Percentiles rank a stretch among this genome's conserved stretches.
Conservation (phyloP, 2,113 vertebrate genomes). For the Cebus imitator region DNA sequence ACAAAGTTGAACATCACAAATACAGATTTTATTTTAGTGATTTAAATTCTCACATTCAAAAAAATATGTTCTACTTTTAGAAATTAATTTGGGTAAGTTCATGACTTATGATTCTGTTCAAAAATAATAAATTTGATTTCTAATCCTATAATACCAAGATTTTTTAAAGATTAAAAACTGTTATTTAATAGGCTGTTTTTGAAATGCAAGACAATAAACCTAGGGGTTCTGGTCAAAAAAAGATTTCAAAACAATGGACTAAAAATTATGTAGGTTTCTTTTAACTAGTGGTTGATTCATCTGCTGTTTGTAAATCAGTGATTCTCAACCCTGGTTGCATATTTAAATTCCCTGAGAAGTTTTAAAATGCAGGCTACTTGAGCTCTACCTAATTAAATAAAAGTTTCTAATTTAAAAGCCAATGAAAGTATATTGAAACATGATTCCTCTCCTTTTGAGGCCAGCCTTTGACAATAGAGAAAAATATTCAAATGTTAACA, state of each 20-base stretch:
- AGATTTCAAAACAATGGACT: not conserved
- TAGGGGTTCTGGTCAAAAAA: not conserved
- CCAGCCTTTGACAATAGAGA: not conserved
- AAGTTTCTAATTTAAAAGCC: constrained; percentile 44
- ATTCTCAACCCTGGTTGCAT: not conserved
- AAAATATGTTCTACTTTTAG: not conserved
- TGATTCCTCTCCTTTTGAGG: not conserved
- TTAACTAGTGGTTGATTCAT: not conserved
- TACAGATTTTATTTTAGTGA: constrained; percentile 21
- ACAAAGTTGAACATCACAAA: not conserved
- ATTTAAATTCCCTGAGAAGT: constrained; percentile 29
- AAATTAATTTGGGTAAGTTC: not conserved
- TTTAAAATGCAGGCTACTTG: constrained; percentile 32
- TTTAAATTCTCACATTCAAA: constrained; percentile 40
- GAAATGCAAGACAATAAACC: not conserved
- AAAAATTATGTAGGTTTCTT: constrained; percentile 20
- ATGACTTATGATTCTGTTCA: constrained; percentile 5
- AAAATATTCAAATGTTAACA: constrained; percentile 1
- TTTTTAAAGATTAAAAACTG: constrained; percentile 24
- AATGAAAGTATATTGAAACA: constrained; percentile 5
- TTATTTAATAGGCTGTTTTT: not conserved
- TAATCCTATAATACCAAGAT: not conserved
- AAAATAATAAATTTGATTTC: constrained; percentile 29
- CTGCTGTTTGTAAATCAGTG: not conserved
- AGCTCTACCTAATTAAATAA: not conserved